phyloP scores from a whole-genome alignment of 2,113 vertebrate genomes.

The Microtus ochrogaster region DNA sequence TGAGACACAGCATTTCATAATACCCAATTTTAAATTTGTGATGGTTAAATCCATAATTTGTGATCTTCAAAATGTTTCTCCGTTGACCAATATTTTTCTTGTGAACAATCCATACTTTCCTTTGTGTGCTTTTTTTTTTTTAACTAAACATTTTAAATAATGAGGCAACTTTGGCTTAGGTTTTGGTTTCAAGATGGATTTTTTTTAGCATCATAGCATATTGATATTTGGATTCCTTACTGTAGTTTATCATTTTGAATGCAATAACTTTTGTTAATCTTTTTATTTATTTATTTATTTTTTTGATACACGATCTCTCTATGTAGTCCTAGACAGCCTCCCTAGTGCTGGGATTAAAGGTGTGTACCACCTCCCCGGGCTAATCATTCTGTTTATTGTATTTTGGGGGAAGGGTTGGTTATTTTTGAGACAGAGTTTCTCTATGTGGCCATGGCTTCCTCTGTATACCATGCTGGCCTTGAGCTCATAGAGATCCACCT shows the following conservation, averaged over 20 bases:
- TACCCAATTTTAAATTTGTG: constrained; percentile 18
- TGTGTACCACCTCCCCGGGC: neutral
- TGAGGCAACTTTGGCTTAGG: neutral
- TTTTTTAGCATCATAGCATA: constrained; percentile 17
- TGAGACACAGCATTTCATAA: constrained; percentile 37
- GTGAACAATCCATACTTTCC: neutral
- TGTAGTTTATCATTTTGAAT: constrained; percentile 3
- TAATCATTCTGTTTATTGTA: neutral
- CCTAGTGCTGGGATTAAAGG: neutral
- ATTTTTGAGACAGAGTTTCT: neutral
- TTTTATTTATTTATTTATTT: neutral
- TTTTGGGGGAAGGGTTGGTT: neutral
- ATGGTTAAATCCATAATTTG: neutral
- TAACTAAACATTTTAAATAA: neutral
- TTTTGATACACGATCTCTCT: neutral
- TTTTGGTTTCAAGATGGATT: neutral
- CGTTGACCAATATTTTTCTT: constrained; percentile 5
- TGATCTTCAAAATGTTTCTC: constrained; percentile 21
- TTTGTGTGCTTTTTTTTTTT: neutral
- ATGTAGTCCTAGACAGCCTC: neutral
- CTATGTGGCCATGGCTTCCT: neutral
- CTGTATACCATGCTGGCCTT: neutral
- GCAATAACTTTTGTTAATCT: neutral
- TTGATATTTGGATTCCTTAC: neutral
- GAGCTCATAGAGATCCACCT: neutral